Conservation (phyloP, 64 coral and sea anemone genomes). For the Porites lutea region DNA sequence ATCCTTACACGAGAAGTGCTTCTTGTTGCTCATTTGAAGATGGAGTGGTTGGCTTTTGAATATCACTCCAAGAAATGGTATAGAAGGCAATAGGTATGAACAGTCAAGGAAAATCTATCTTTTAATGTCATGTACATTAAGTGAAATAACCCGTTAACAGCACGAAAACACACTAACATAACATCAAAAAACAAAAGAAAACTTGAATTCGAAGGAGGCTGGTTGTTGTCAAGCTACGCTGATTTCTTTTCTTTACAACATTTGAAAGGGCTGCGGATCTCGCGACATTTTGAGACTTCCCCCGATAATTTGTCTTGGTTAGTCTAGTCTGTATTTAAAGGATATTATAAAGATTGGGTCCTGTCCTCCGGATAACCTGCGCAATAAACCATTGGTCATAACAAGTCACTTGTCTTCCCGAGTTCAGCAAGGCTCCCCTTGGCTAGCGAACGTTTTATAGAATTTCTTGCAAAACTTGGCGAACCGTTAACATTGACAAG, state of each 20-base stretch:
- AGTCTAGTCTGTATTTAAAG: neutral
- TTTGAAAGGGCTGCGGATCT: no score
- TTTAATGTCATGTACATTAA: neutral
- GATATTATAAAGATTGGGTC: constrained; percentile 15
- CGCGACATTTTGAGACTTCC: neutral
- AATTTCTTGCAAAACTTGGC: neutral
- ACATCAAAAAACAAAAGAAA: no score
- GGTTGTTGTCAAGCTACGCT: no score
- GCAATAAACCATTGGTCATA: neutral
- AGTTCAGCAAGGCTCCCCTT: no score
- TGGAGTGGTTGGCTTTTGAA: no score
- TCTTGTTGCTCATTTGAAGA: no score
- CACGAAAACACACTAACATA: no score
- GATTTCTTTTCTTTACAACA: neutral
- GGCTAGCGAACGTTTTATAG: no score
- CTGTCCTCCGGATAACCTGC: neutral
- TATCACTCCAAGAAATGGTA: neutral
- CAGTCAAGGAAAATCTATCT: neutral
- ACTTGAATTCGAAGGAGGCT: no score
- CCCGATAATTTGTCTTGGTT: neutral
- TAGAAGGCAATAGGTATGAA: constrained; percentile 4
- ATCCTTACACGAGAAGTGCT: no score
- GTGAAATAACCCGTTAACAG: no score
- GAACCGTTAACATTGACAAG: neutral
- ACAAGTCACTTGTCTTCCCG: no score